Evolutionary conservation across 2,113 vertebrate species (phyloP).

Genomic region (Rhizomys pruinosus): DNA sequence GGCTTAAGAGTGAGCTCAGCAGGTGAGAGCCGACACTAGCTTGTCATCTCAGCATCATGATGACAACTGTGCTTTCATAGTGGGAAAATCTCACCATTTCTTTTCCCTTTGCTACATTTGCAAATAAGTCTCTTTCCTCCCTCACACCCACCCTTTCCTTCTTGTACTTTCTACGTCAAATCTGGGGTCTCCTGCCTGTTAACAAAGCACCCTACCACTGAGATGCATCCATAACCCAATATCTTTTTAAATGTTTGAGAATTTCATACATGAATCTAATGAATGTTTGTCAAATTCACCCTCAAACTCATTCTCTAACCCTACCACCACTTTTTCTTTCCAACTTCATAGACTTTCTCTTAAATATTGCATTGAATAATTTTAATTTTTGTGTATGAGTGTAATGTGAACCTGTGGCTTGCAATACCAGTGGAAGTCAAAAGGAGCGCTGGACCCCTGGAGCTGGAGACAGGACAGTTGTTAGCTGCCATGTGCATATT

Average conservation of each 20-base stretch:
- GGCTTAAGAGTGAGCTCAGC: background rate
- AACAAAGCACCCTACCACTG: too few relatives aligned
- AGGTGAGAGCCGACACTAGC: background rate
- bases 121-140: background rate
- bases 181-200: too few relatives aligned
- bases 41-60: background rate
- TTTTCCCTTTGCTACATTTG: background rate
- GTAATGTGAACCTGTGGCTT: too few relatives aligned
- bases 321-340: background rate
- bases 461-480: too few relatives aligned
- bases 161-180: too few relatives aligned
- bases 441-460: too few relatives aligned
- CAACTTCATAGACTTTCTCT: background rate
- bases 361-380: background rate
- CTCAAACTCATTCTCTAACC: background rate
- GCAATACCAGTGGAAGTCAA: too few relatives aligned
- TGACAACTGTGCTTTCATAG: background rate
- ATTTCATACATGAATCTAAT: background rate
- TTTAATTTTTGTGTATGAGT: too few relatives aligned
- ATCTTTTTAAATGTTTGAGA: background rate
- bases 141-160: background rate
- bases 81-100: background rate
- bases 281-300: background rate
- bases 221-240: too few relatives aligned
- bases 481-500: too few relatives aligned